Conservation (phyloP, 2,888 invertebrate species). For the Ormyrus pomaceus region DNA sequence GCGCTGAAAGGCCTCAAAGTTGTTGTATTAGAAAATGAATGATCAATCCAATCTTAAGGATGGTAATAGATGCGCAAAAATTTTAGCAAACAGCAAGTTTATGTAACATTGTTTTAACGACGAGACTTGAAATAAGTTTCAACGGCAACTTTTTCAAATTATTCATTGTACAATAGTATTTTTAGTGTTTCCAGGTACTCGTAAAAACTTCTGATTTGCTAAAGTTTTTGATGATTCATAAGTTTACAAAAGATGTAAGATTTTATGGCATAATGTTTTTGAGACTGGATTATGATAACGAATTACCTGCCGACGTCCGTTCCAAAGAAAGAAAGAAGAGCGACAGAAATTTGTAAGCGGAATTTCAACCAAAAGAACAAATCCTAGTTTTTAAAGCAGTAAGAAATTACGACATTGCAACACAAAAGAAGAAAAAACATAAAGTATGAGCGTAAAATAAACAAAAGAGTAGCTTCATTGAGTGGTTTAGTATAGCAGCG, state of each 20-base stretch:
- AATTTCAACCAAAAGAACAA: constrained; percentile 5
- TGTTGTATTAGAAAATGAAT: neutral
- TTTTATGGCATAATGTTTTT: constrained; percentile 17
- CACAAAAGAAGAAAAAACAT: neutral
- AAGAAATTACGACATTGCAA: neutral
- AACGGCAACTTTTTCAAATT: too few species aligned
- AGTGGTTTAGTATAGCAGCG: constrained; percentile 15
- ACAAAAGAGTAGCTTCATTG: constrained; percentile 18
- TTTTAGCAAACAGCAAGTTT: too few species aligned
- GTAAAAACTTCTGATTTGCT: too few species aligned
- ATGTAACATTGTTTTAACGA: too few species aligned
- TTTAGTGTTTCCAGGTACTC: too few species aligned
- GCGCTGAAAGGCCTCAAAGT: constrained; percentile 12
- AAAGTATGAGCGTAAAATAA: neutral
- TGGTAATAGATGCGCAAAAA: too few species aligned
- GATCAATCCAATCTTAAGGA: too few species aligned
- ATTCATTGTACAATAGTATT: too few species aligned
- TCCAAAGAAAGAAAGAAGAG: constrained; percentile 40
- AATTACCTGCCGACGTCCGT: constrained; percentile 55
- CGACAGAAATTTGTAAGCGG: constrained; percentile 14
- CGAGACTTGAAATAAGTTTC: too few species aligned
- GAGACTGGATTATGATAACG: constrained; percentile 46
- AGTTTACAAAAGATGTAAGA: neutral
- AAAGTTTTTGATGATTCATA: too few species aligned
- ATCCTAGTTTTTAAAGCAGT: constrained; percentile 12